phyloP scores from a whole-genome alignment of 2,888 invertebrate species.

The Zele albiditarsus region DNA sequence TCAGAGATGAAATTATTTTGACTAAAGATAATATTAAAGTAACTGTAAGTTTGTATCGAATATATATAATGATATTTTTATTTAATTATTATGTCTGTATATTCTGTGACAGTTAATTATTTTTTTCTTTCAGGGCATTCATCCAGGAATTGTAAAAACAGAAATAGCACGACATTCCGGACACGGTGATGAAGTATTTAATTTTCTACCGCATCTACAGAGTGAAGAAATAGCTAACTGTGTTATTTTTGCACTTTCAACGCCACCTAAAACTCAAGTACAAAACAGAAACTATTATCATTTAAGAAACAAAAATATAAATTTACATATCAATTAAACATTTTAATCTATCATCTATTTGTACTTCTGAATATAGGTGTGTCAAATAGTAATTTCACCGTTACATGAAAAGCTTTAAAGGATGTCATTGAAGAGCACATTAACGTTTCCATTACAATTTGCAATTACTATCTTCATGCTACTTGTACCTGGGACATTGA shows the following conservation, averaged over 20 bases:
- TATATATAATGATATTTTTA: conserved; percentile 1
- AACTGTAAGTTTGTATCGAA: conserved; percentile 54
- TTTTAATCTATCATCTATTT: neutral
- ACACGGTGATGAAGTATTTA: conserved; percentile 46
- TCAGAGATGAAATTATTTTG: conserved; percentile 71
- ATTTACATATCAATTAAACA: neutral
- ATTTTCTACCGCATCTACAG: conserved; percentile 55
- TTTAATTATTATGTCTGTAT: too few species aligned
- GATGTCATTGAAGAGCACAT: too few species aligned
- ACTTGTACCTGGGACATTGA: too few species aligned
- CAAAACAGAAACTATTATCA: neutral
- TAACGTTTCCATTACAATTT: too few species aligned
- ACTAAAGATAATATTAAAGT: conserved; percentile 66
- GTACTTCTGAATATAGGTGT: neutral
- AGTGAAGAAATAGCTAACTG: conserved; percentile 71
- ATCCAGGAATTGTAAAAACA: conserved; percentile 78
- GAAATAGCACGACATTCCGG: conserved; percentile 67
- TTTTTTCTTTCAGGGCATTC: conserved; percentile 74
- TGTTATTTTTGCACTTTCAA: conserved; percentile 67
- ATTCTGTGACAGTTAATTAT: neutral
- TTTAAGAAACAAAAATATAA: too few species aligned
- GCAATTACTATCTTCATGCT: too few species aligned
- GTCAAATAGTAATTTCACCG: neutral
- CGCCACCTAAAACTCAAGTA: conserved; percentile 56
- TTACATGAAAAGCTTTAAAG: too few species aligned